Base-by-base conservation (phyloP, 2,113 vertebrate genomes). In the Coreoperca whiteheadi region DNA sequence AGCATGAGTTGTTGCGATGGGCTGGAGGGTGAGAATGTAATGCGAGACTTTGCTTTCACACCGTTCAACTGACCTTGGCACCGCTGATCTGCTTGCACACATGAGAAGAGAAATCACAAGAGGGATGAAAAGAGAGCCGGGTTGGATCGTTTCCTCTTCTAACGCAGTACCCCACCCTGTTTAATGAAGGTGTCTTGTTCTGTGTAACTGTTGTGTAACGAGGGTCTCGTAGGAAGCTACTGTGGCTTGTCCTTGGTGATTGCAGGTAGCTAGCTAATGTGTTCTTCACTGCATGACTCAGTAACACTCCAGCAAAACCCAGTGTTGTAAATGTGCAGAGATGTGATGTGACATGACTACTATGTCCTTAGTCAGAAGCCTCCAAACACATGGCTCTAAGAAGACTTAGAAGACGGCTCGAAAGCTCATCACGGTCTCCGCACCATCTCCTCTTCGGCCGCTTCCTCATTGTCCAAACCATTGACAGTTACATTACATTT, bases 21-120 rank as follows among this genome's bases (percentile, higher is more conserved):
- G 69, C 54, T 16, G 34, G 34, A 79, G 34, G 71, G 72, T 60
- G 85, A 67, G 60, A 83, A 83, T 32, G 61, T 73, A 73, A 81
- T 65, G 73, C 57, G 56, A 84, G 77, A 84, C 68, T 77, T 43
- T 56, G 20, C 59, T 81, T 84, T 84, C 81, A 84, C 77, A 70
- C 82, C 2, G 3, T 54, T 74, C 30, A 34, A 1, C 39, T 81
- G 77, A 84, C 78, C 86, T 77, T 84, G 78, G 51, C 69, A 59
- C 56, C 23, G 46, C 77, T 76, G 41, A 48, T 74, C 57, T 43
- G 78, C 66, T 67, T 8, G 18, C 46, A 85, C 50, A 74, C 76
- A 43, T 25, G 61, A 84, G 54, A 68, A 8, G 21, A 28, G 48
- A 67, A 67, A 11, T 68, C 41, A 51, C 68, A 14, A 14, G 9